Conservation (phyloP, 1,140 invertebrate species). For the Orchesella cincta region DNA sequence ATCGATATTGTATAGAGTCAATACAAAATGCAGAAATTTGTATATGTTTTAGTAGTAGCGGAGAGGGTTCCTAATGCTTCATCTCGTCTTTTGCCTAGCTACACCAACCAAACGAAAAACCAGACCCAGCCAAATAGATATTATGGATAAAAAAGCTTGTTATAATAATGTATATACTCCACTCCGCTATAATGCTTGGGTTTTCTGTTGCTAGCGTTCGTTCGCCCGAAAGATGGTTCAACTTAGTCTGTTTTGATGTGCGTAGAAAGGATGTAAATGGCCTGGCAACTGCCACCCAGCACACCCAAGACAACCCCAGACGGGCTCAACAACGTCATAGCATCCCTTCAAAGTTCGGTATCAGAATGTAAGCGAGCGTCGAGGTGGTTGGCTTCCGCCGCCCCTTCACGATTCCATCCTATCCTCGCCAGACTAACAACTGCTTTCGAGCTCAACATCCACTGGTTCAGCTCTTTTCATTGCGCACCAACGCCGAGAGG, state of each 20-base stretch:
- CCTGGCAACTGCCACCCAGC: conserved; percentile 39
- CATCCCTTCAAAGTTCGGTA: conserved; percentile 29
- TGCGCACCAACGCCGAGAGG: conserved; percentile 1
- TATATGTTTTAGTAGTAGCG: background rate
- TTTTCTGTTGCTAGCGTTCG: conserved; percentile 28
- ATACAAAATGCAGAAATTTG: background rate
- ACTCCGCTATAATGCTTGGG: background rate
- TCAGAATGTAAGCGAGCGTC: background rate
- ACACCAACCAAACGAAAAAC: background rate
- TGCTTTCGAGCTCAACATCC: conserved; percentile 7
- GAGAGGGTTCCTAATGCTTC: conserved; percentile 7
- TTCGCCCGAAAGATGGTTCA: conserved; percentile 38
- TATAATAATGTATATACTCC: background rate
- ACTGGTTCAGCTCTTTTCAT: conserved; percentile 26
- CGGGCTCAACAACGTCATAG: conserved; percentile 35
- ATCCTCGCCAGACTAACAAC: background rate
- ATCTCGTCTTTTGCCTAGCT: background rate
- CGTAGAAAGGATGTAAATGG: conserved; percentile 50
- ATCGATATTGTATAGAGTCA: conserved; percentile 6
- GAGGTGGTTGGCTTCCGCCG: background rate
- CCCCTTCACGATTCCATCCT: conserved; percentile 17
- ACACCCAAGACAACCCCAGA: conserved; percentile 37
- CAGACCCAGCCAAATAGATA: conserved; percentile 15
- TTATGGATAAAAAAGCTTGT: conserved; percentile 20
- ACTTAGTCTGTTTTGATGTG: conserved; percentile 45